Base-by-base conservation (phyloP, 1,140 invertebrate species). In the Drosophila parabipectinata region DNA sequence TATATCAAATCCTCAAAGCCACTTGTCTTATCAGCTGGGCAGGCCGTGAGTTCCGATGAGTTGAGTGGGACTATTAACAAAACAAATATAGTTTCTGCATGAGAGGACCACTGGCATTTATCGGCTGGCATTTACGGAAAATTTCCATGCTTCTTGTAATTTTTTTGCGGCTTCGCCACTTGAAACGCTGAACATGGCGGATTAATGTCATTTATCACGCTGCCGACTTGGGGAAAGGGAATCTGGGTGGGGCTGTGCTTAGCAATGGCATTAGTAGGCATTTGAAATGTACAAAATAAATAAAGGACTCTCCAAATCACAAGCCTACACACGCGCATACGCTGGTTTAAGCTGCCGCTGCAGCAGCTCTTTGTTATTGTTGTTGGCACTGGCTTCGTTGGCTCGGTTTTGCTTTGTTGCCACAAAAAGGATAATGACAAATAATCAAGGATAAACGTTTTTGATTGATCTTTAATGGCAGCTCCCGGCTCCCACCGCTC, bases 401-500 rank as follows among this genome's bases (percentile, higher is more conserved):
- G 51, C 64, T 69, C n/a, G 41, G 63, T 56, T 68, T 69, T 69
- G 66, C 66, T 55, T 68, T 69, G 63, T 72, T 63, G 71, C 60
- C 62, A 66, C 74, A 76, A 90, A 89, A 90, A 80, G 87, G 79
- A 90, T 90, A 90, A 90, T 82, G 79, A 88, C 87, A 87, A 90
- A 90, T 90, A 90, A 90, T 90, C 87, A 87, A 90, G 79, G 87
- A 90, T 90, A 90, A 90, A 83, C 87, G 79, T 54, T 87, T 90
- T 90, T 90, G 87, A 90, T 90, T 90, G 87, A 90, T 90, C 87
- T 90, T 90, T 90, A 87, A 90, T 90, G 87, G 87, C 79, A 79
- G 66, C 64, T 57, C 24, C 12, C 15, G 10, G 1, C 6, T 4
- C 1, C n/a, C 15, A 12, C 5, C 4, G 28, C 26, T 9, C 14